Percentiles rank a stretch among this genome's conserved stretches.
phyloP scores from a whole-genome alignment of 1,140 invertebrate species.

The Bombus vancouverensis region DNA sequence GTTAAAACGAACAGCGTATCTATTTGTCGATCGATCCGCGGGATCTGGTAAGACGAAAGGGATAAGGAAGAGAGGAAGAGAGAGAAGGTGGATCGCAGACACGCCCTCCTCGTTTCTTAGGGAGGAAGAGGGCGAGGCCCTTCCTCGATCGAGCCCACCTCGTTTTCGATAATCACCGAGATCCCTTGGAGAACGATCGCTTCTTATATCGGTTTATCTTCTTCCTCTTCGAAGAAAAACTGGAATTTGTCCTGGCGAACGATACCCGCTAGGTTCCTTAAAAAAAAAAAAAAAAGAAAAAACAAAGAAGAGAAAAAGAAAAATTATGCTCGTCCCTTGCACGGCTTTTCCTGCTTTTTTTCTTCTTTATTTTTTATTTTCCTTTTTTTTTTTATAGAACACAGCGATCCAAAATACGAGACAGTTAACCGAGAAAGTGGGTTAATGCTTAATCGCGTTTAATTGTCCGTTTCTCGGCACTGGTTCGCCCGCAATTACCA shows the following conservation, averaged over 20 bases:
- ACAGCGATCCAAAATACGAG: background rate
- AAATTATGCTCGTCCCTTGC: too few species aligned
- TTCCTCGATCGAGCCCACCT: constrained; percentile 33
- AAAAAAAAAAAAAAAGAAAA: too few species aligned
- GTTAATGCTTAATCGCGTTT: constrained; percentile 50
- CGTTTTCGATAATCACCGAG: constrained; percentile 63
- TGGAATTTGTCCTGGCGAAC: background rate
- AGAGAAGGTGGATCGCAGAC: background rate
- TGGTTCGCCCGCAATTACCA: constrained; percentile 34
- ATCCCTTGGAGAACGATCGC: constrained; percentile 44
- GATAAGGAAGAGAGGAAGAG: background rate
- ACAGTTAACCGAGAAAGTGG: constrained; percentile 22
- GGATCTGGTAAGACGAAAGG: background rate
- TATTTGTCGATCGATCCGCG: constrained; percentile 1
- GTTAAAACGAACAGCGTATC: too few species aligned
- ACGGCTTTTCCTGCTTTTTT: too few species aligned
- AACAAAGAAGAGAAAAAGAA: fast-evolving
- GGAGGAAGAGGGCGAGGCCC: constrained; percentile 50
- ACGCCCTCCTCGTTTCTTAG: constrained; percentile 51
- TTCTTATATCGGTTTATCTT: background rate
- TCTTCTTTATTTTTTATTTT: background rate
- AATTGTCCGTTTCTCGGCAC: constrained; percentile 45
- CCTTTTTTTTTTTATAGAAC: background rate
- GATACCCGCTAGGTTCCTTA: background rate
- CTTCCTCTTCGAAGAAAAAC: too few species aligned